Evolutionary conservation across 2,797 vertebrate genomes (phyloP), one percentile per base, ranked within the genome.

Genomic region (Huso huso): DNA sequence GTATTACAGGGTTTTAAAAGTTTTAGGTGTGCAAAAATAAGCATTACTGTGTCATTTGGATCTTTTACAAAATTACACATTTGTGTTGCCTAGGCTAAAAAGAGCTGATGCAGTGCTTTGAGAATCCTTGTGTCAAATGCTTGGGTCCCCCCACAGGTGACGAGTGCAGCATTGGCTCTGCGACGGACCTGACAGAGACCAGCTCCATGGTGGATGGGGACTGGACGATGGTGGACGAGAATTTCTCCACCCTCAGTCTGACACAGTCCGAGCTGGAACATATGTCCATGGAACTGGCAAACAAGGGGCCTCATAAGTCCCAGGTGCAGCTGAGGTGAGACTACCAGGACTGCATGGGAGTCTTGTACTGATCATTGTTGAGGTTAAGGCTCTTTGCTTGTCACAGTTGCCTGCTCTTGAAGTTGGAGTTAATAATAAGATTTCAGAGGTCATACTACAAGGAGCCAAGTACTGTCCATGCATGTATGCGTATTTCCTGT

Each of bases 211-310:
- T 96, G 79, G 97, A 99, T 8, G 95, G 95, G 2, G 96, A 99
- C 70, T 99, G 97, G 97, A 98, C 87, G 1, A 87, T 99, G 92
- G 94, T 99, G 1, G 97, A 98, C 57, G 97, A 99, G 84, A 95
- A 93, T 81, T 90, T 94, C 66, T 95, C 96, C 68, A 91, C 91
- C 1, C 81, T 95, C 71, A 93, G 92, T 78, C 83, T 98, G 77
- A 98, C 92, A 18, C 96, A 96, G 73, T 94, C 94, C 6, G 95
- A 99, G 80, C 78, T 99, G 70, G 95, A 98, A 80, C 96, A 95
- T 84, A 94, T 99, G 78, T 99, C 96, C 77, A 93, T 98, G 84
- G 95, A 99, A 78, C 78, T 98, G 76, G 96, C 95, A 62, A 98
- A 95, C 81, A 98, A 98, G 83, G 96, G 97, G 6, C 97, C 96